Base-by-base conservation (phyloP, 1,140 invertebrate genomes). In the Telenomus remus region DNA sequence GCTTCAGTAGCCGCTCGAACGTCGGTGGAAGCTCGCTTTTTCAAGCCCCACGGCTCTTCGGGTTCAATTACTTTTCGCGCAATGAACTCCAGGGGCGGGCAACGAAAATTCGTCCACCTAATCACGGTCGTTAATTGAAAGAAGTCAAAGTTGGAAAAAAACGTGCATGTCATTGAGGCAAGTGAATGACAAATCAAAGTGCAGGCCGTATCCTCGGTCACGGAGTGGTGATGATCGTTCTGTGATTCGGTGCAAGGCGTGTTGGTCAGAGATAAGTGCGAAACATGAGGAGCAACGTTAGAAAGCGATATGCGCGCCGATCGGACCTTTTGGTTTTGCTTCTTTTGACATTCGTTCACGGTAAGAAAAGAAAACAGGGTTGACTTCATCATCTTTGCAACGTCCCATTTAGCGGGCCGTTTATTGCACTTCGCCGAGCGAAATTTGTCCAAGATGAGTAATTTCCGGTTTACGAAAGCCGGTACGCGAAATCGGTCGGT, bases 1-100 rank as follows among this genome's bases (percentile, higher is more conserved):
- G 86, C 82, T 76, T 88, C 86, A 88, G 86, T 88, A 85, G 85
- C 85, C 85, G 83, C 82, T 82, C 82, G 85, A 84, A 83, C 85
- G 81, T 84, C 81, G 81, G 60, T 48, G 61, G 59, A 66, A 70
- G 60, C 70, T 60, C 34, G 56, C 56, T 78, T 74, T 78, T 78
- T 61, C 51, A 59, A n/a, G 15, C 72, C 11, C n/a, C 39, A 50
- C 56, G 49, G n/a, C n/a, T 56, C 56, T 19, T 11, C 56, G 8
- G 49, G 37, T 6, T 13, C 44, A 13, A 14, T 2, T 13, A 13
- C 34, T 47, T 42, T 1, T 14, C 65, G 59, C 35, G 35, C 14
- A 43, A 47, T 34, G 16, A 49, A n/a, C n/a, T 54, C 50, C 53
- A n/a, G 59, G 57, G 49, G 63, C 54, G 71, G 61, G 27, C 48